A percentile compares a stretch with the other conserved stretches of the same genome.
Evolutionary conservation across 2,797 vertebrate genomes (phyloP).

Genomic region (Odontamblyopus rebecca): DNA sequence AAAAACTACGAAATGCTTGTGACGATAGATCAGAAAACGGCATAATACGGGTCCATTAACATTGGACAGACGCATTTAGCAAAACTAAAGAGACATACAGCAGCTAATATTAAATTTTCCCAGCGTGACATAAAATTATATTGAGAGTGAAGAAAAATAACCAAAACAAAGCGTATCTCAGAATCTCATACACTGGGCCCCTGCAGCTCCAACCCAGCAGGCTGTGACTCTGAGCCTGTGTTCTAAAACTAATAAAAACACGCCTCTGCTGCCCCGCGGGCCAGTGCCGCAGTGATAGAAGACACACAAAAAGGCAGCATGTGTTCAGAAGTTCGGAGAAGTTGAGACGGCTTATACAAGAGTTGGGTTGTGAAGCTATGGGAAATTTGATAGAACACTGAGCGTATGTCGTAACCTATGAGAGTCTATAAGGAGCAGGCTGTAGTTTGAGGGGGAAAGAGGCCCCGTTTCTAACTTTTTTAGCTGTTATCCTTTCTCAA

Average conservation of each 20-base stretch:
- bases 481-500: too few relatives aligned
- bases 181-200: conserved; percentile 45
- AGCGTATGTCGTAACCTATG: not conserved
- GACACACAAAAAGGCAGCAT: conserved; percentile 32
- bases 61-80: conserved; percentile 8
- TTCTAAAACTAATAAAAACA: conserved; percentile 48
- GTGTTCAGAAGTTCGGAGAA: not conserved
- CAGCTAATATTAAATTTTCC: conserved; percentile 30
- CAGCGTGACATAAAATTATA: conserved; percentile 9
- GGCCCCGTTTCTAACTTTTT: too few relatives aligned
- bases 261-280: conserved; percentile 33
- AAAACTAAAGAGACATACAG: conserved; percentile 9
- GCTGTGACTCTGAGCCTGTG: conserved; percentile 34
- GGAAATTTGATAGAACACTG: not conserved
- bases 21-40: too few relatives aligned
- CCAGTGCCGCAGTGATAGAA: conserved; percentile 40
- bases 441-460: not conserved
- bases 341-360: not conserved
- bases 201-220: conserved; percentile 58
- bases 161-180: conserved; percentile 34
- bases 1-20: too few relatives aligned
- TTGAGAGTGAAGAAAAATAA: conserved; percentile 17
- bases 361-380: not conserved
- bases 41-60: not conserved
- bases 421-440: not conserved